Percentiles rank a stretch among this genome's conserved stretches.
phyloP scores from a whole-genome alignment of 2,797 vertebrate genomes.

The Hypotaenidia philippensis region DNA sequence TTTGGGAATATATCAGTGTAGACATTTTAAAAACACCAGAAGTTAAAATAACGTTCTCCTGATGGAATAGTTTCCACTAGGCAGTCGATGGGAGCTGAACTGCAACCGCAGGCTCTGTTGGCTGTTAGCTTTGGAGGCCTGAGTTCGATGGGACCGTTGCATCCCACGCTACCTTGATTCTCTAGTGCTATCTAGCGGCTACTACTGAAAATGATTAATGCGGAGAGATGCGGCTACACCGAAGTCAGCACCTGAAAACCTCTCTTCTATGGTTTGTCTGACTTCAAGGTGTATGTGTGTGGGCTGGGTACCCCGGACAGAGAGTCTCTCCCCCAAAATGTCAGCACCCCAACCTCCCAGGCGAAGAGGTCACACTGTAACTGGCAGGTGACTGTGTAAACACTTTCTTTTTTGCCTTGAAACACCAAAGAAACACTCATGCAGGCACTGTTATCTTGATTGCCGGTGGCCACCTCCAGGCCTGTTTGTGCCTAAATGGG shows the following conservation, averaged over 20 bases:
- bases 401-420: rapidly evolving
- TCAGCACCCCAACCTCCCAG: background rate
- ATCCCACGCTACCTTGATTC: background rate
- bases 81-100: background rate
- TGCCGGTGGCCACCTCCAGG: background rate
- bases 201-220: background rate
- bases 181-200: constrained; percentile 77
- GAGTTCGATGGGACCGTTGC: background rate
- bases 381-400: background rate
- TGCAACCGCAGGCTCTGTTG: background rate
- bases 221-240: background rate
- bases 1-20: background rate
- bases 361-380: background rate
- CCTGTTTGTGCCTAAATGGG: background rate
- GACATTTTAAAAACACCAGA: background rate
- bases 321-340: background rate
- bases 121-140: background rate
- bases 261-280: background rate
- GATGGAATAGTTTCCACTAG: background rate
- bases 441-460: background rate
- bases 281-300: background rate
- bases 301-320: background rate
- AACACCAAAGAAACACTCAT: background rate
- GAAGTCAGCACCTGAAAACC: background rate
- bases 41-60: background rate